These are phyloP conservation scores for Gopherus evgoodei DNA, from an alignment of 2,113 vertebrate species.

Conservation along the genomic window DNA sequence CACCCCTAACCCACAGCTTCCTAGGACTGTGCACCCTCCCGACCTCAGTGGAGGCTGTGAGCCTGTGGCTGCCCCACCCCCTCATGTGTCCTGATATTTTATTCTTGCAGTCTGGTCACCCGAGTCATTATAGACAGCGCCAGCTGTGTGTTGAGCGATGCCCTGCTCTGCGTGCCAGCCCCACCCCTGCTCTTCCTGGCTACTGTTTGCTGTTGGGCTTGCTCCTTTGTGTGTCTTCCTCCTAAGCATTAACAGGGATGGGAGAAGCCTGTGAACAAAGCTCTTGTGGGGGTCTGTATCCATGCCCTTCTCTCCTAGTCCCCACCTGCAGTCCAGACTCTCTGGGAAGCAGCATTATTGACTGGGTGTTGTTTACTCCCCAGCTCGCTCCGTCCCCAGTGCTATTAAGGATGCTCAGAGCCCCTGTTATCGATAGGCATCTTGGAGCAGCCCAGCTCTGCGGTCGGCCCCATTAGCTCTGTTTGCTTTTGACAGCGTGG, in stretches of 20 bases:
- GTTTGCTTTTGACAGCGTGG: neutral
- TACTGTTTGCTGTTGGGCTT: neutral
- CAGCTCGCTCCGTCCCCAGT: neutral
- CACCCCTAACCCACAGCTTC: too few relatives aligned
- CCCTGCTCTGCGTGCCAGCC: neutral
- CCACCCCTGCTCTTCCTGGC: neutral
- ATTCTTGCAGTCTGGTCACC: too few relatives aligned
- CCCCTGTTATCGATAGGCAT: neutral
- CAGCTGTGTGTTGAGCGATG: neutral
- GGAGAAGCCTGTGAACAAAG: neutral
- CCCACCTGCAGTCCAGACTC: neutral
- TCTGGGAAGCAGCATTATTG: neutral
- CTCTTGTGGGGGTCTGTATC: neutral
- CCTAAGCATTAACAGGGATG: neutral
- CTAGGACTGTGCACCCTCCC: too few relatives aligned
- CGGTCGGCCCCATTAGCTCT: neutral
- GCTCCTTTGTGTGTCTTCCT: neutral
- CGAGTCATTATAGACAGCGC: neutral
- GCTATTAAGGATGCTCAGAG: neutral
- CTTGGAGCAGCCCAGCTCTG: neutral
- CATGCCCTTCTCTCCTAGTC: neutral
- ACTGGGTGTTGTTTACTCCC: neutral
- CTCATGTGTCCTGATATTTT: too few relatives aligned
- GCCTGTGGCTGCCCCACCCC: too few relatives aligned
- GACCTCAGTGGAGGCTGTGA: too few relatives aligned